Evolutionary conservation across 1,140 invertebrate genomes (phyloP), one percentile per base, ranked within the genome.

Genomic region (Pseudomyrmex pallidus): DNA sequence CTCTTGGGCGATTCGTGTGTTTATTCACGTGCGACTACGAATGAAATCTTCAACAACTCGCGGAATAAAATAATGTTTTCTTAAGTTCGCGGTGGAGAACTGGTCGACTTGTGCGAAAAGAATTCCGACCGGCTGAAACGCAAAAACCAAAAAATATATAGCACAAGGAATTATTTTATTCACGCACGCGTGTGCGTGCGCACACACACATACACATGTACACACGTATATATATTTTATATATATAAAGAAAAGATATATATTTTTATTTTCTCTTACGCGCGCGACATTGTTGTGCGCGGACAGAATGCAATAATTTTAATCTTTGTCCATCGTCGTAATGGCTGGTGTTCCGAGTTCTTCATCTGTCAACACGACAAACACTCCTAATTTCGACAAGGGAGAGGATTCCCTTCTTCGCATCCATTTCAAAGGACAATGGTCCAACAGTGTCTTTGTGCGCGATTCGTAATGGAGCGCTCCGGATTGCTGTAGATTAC

Each of bases 401-500:
- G 22, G 82, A 66, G 61, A 52, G 44, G 35, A 57, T 77, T 83
- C 54, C 74, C 78, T 82, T 82, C 59, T 70, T 72, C 74, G 72
- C 72, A 88, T 86, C 82, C 85, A 64, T 89, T 89, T 89, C 88
- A 86, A 89, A 89, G 88, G 82, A 89, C 88, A 89, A 89, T 89
- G 68, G 87, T 89, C 82, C 67, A 73, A 59, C 85, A 89, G 82
- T 89, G 88, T 89, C 87, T 89, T 89, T 89, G 88, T 89, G 70
- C 74, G 85, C 74, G 85, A 85, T 73, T 70, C 82, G 82, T 76
- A 78, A 86, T 87, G 88, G 89, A 87, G 68, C 73, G 72, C 74
- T 66, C 80, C 80, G 87, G 80, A 66, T 86, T 80, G 74, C 74
- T 86, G 80, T 89, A 89, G 88, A 90, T 90, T 89, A 91, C 88